Evolutionary conservation across 2,113 vertebrate genomes (phyloP).

Genomic region (Morone chrysops): DNA sequence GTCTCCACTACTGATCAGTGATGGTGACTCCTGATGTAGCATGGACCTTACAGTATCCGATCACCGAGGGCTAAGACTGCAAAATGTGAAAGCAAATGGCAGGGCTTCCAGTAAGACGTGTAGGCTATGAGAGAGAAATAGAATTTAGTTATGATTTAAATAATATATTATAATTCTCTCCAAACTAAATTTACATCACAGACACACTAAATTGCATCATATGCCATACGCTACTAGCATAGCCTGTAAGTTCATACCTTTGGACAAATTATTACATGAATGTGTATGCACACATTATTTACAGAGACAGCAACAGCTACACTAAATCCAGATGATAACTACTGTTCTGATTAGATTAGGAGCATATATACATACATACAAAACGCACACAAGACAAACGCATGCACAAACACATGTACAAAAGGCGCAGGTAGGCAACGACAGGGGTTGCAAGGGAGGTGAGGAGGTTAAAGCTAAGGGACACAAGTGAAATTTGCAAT

Average conservation of each 20-base stretch:
- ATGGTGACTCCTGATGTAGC: not conserved
- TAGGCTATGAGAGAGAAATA: not conserved
- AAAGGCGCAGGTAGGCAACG: not conserved
- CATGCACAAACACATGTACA: not conserved
- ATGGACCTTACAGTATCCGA: not conserved
- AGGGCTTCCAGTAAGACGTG: not conserved
- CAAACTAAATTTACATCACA: constrained; percentile 2
- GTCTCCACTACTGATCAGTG: constrained; percentile 11
- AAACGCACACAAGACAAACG: not conserved
- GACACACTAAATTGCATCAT: not conserved
- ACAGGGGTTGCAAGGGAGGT: not conserved
- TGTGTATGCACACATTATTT: not conserved
- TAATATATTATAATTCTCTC: not conserved
- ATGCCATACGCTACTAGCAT: not conserved
- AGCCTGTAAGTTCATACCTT: not conserved
- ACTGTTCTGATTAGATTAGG: constrained; percentile 7
- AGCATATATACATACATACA: not conserved
- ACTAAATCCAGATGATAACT: constrained; percentile 24
- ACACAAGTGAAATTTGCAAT: constrained; percentile 51
- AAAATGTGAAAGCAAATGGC: constrained; percentile 9
- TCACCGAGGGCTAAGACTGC: not conserved
- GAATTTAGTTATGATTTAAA: not conserved
- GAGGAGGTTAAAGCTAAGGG: constrained; percentile 19
- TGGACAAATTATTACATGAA: not conserved
- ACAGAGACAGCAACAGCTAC: constrained; percentile 10